Conservation (phyloP, 2,888 invertebrate species). For the Autographa pulchrina region DNA sequence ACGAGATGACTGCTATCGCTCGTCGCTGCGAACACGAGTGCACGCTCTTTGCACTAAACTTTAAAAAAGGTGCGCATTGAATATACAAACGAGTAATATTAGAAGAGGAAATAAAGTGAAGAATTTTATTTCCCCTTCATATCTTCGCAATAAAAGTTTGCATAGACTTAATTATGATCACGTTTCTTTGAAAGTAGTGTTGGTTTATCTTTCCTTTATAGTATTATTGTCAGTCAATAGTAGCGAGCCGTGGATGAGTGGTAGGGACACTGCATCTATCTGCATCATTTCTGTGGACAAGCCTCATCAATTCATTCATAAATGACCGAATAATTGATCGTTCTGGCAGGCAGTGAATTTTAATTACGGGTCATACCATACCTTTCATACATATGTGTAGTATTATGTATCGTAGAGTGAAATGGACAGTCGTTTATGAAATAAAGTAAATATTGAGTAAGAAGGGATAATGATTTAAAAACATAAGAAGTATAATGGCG, state of each 20-base stretch:
- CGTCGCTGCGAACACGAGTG: background rate
- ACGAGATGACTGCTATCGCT: constrained; percentile 1
- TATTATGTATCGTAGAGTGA: no score
- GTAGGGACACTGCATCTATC: constrained; percentile 44
- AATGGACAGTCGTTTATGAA: no score
- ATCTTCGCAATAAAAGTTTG: background rate
- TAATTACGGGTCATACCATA: constrained; percentile 37
- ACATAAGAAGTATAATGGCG: no score
- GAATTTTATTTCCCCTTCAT: background rate
- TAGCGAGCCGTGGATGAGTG: constrained; percentile 20
- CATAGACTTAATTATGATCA: background rate
- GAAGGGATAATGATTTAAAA: no score
- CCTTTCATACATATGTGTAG: background rate
- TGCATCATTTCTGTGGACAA: constrained; percentile 44
- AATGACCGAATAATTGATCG: constrained; percentile 64
- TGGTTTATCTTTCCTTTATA: background rate
- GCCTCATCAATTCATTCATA: constrained; percentile 60
- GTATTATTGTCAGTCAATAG: constrained; percentile 38
- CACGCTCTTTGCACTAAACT: background rate
- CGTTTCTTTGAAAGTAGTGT: background rate
- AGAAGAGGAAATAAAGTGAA: background rate
- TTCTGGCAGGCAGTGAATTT: constrained; percentile 54
- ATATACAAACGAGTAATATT: background rate
- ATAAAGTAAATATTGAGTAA: no score
- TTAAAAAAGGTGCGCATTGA: background rate